Conservation (phyloP, 1,140 invertebrate genomes). For the Drosophila repleta region DNA sequence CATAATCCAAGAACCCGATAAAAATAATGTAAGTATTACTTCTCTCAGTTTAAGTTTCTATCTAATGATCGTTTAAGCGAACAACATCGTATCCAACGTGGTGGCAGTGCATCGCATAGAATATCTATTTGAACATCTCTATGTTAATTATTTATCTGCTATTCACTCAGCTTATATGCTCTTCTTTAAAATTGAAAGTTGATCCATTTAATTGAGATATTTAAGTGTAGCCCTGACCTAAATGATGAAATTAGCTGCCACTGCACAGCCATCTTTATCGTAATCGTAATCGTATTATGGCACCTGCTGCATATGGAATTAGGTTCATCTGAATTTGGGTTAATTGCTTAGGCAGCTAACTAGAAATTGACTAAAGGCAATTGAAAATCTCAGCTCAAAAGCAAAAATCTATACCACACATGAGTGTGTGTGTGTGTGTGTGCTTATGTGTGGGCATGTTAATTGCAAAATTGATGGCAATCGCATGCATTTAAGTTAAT, state of each 20-base stretch:
- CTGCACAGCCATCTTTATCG: conserved; percentile 5
- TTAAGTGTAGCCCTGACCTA: background rate
- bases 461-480: conserved; percentile 35
- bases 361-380: conserved; percentile 21
- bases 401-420: conserved; percentile 12
- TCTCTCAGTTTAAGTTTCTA: too few species aligned
- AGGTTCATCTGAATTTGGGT: conserved; percentile 56
- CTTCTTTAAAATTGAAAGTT: too few species aligned
- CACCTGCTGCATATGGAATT: conserved; percentile 48
- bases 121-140: too few species aligned
- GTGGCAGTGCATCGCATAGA: too few species aligned
- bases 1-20: too few species aligned
- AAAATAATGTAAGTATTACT: too few species aligned
- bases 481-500: conserved; percentile 50
- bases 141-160: too few species aligned
- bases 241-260: background rate
- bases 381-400: conserved; percentile 48
- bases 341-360: conserved; percentile 63
- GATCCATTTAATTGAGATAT: too few species aligned
- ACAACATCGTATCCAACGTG: too few species aligned
- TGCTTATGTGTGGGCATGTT: conserved; percentile 11
- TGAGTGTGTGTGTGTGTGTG: background rate
- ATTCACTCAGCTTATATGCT: too few species aligned
- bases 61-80: too few species aligned
- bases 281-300: conserved; percentile 22